Base-by-base conservation (phyloP, 2,113 vertebrate species). In the Rhodinocichla rosea region DNA sequence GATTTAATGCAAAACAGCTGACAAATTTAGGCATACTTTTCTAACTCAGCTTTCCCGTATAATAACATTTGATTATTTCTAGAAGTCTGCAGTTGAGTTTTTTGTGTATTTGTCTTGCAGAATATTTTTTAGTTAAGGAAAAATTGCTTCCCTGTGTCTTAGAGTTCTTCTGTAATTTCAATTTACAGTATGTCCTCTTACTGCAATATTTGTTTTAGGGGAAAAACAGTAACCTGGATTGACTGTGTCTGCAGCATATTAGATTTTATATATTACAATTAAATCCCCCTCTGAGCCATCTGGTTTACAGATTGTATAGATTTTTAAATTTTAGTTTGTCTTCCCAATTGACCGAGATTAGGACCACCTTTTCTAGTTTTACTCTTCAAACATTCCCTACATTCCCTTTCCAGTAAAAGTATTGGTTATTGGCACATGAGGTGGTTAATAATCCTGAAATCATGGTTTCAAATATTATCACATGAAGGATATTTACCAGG, bases 231-330 rank as follows among this genome's bases (percentile, higher is more conserved):
- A 91, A 95, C 88, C 79, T 94, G 91, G 88, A 92, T 93, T 98
- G 84, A 96, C 30, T 73, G 24, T 90, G 80, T 76, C 89, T 97
- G 92, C 76, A 95, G 74, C 81, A 86, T 95, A 97, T 97, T 97
- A 97, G 95, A 96, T 97, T 98, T 98, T 97, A 97, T 96, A 64
- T 90, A 83, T 95, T 97, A 94, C 82, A 97, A 96, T 96, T 96
- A 97, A 97, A 97, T 97, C 94, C 68, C 42, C 73, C 44, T 95
- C 76, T 91, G 91, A 97, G 84, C 78, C 95, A 97, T 97, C 92
- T 97, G 97, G 92, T 94, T 97, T 98, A 96, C 82, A 94, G 83
- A 90, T 96, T 95, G 90, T 79, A 96, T 77, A 89, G 92, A 93
- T 97, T 97, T 95, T 73, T 30, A 94, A 94, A 96, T 97, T 98